Evolutionary conservation across 1,140 invertebrate species (phyloP).

Genomic region (Ctenoplectra terminalis): DNA sequence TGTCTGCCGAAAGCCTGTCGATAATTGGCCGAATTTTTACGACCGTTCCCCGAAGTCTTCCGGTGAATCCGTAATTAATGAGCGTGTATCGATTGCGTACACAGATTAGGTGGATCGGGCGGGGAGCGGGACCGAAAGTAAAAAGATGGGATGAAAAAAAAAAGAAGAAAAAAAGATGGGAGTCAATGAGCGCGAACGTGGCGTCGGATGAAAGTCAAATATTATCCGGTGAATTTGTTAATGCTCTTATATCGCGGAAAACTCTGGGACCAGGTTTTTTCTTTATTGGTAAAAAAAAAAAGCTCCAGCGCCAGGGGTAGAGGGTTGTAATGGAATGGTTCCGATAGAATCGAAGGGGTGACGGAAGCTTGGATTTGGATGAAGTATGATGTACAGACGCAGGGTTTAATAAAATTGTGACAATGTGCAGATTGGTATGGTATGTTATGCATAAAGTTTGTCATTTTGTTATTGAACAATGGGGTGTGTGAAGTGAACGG

Average conservation of each 20-base stretch:
- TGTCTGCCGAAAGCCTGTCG: background rate
- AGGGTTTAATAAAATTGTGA: background rate
- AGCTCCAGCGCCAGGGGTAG: background rate
- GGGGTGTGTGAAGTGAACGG: too few species aligned
- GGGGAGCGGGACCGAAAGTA: slow-evolving; percentile 12
- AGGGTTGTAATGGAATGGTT: background rate
- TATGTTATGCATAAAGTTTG: too few species aligned
- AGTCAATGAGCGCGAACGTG: slow-evolving; percentile 40
- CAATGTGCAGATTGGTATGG: too few species aligned
- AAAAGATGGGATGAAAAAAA: slow-evolving; percentile 29
- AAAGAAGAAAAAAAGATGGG: background rate
- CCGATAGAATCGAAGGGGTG: background rate
- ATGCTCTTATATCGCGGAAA: background rate
- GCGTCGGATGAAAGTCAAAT: slow-evolving; percentile 53
- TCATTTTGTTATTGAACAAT: too few species aligned
- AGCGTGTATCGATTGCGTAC: slow-evolving; percentile 51
- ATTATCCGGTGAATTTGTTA: slow-evolving; percentile 49
- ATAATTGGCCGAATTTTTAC: slow-evolving; percentile 15
- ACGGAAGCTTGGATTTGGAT: background rate
- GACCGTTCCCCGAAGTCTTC: background rate
- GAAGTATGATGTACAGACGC: background rate
- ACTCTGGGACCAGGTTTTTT: background rate
- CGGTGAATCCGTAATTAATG: slow-evolving; percentile 55
- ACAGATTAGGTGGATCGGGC: slow-evolving; percentile 56
- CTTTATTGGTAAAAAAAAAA: background rate